Evolutionary conservation across 2,888 invertebrate species (phyloP).

Genomic region (Ochropleura plecta): DNA sequence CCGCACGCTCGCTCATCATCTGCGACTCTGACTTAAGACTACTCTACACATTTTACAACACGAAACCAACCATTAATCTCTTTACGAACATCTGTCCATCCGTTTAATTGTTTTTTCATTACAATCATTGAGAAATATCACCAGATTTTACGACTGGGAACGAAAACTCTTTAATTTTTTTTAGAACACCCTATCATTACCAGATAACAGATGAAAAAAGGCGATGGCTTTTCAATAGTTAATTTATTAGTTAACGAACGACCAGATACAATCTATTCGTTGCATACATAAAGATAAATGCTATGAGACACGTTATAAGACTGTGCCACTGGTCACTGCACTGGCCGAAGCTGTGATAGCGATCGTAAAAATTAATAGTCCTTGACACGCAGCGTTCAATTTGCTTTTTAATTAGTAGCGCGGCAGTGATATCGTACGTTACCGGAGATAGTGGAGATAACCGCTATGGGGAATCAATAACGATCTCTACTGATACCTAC

Average conservation of each 20-base stretch:
- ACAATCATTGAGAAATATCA: conserved; percentile 47
- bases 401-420: conserved; percentile 83
- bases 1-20: conserved; percentile 69
- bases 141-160: conserved; percentile 55
- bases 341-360: conserved; percentile 73
- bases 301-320: conserved; percentile 73
- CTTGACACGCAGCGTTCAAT: conserved; percentile 83
- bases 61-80: conserved; percentile 61
- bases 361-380: conserved; percentile 87
- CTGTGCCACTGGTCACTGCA: conserved; percentile 64
- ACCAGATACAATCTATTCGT: conserved; percentile 79
- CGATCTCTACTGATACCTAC: conserved; percentile 64
- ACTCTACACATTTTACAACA: conserved; percentile 60
- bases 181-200: conserved; percentile 66
- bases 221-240: conserved; percentile 77
- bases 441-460: conserved; percentile 68
- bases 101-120: conserved; percentile 50
- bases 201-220: conserved; percentile 69
- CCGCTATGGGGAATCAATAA: conserved; percentile 70
- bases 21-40: conserved; percentile 67
- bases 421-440: conserved; percentile 65
- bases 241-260: conserved; percentile 80
- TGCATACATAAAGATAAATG: conserved; percentile 81
- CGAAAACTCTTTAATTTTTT: conserved; percentile 67
- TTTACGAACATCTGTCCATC: conserved; percentile 50